Percentiles rank a stretch among this genome's conserved stretches.
Evolutionary conservation across 2,113 vertebrate species (phyloP).

Genomic region (Chionomys nivalis): DNA sequence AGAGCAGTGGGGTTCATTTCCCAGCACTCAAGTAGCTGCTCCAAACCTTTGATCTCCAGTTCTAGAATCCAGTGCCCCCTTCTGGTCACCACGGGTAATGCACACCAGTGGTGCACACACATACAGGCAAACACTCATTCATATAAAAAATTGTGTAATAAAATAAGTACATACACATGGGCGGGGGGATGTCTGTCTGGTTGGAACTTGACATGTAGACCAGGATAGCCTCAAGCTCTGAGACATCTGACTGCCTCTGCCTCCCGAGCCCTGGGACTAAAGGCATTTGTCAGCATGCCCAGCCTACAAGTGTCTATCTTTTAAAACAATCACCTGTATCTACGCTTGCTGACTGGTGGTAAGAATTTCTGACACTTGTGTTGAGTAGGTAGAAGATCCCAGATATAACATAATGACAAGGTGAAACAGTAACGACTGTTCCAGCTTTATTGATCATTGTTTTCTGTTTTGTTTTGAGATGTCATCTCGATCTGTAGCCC

Average conservation of each 20-base stretch:
- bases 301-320: not conserved
- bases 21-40: not conserved
- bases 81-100: not conserved
- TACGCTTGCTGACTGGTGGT: not conserved
- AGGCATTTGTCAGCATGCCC: not conserved
- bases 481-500: not conserved
- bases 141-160: not conserved
- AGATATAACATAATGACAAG: not conserved
- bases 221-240: not conserved
- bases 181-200: not conserved
- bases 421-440: not conserved
- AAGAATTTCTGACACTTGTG: constrained; percentile 19
- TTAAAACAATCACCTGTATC: constrained; percentile 33
- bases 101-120: not conserved
- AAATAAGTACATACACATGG: not conserved
- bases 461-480: not conserved
- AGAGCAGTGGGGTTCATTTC: not conserved
- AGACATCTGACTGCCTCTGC: not conserved
- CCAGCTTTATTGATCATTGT: not conserved
- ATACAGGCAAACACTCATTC: not conserved
- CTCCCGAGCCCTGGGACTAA: not conserved
- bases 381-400: not conserved
- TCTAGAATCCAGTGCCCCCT: not conserved
- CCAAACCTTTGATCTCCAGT: too few relatives aligned
- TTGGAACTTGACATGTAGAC: not conserved